Percentiles rank a stretch among this genome's conserved stretches.
Evolutionary conservation across 1,140 invertebrate genomes (phyloP).

Genomic region (Schmidtea mediterranea): DNA sequence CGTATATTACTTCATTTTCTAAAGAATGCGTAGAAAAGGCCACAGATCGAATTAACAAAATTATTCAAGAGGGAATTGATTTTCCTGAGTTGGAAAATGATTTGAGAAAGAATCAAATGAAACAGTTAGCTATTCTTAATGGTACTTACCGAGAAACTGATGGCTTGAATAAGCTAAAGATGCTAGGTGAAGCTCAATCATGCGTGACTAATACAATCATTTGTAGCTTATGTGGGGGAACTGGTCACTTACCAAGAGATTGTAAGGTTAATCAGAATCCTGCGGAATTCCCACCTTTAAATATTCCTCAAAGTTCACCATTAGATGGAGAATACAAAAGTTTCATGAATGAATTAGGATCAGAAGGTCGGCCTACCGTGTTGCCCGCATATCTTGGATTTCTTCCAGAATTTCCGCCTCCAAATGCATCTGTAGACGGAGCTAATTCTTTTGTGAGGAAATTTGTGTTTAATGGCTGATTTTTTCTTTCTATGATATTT

Average conservation of each 20-base stretch:
- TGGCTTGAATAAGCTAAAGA: slow-evolving; percentile 45
- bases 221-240: slow-evolving; percentile 79
- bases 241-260: slow-evolving; percentile 85
- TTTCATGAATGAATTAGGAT: not conserved
- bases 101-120: slow-evolving; percentile 67
- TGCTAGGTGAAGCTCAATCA: slow-evolving; percentile 80
- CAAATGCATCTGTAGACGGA: no score
- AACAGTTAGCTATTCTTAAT: slow-evolving; percentile 82
- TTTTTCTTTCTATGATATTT: no score
- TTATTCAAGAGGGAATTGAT: slow-evolving; percentile 58
- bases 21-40: slow-evolving; percentile 24
- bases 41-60: slow-evolving; percentile 92
- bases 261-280: slow-evolving; percentile 32
- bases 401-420: no score
- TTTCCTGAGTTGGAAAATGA: slow-evolving; percentile 96
- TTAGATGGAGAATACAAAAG: not conserved
- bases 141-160: slow-evolving; percentile 88
- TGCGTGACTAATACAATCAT: slow-evolving; percentile 92
- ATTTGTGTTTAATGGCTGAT: no score
- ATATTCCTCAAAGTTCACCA: not conserved
- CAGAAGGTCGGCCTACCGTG: not conserved
- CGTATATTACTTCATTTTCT: slow-evolving; percentile 88
- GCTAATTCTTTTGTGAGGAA: no score
- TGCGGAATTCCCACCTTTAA: not conserved
- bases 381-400: no score